These are phyloP conservation scores for Podabrus alpinus DNA, from an alignment of 2,888 invertebrate genomes.

Conservation along the genomic window DNA sequence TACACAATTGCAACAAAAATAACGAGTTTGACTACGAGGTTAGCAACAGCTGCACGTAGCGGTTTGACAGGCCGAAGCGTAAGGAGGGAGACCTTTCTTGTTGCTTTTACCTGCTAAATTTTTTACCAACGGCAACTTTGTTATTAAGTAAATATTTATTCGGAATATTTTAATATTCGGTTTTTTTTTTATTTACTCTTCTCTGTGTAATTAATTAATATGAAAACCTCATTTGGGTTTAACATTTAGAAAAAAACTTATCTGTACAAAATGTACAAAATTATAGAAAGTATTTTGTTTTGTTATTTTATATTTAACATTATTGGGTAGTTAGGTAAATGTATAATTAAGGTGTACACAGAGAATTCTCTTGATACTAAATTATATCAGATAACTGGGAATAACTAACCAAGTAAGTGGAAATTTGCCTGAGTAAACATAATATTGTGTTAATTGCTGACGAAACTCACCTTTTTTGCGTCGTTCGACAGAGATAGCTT, in stretches of 20 bases:
- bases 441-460: constrained; percentile 28
- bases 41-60: constrained; percentile 34
- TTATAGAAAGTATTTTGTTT: background rate
- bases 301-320: background rate
- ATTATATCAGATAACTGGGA: constrained; percentile 28
- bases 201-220: background rate
- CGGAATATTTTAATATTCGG: background rate
- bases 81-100: constrained; percentile 40
- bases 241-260: background rate
- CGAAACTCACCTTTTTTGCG: constrained; percentile 77
- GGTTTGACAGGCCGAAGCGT: constrained; percentile 37
- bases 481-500: constrained; percentile 81
- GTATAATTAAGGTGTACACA: constrained; percentile 27
- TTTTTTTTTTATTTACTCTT: background rate
- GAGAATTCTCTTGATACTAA: constrained; percentile 22
- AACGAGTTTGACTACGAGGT: constrained; percentile 19
- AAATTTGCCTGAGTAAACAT: constrained; percentile 27
- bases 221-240: background rate
- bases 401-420: constrained; percentile 27
- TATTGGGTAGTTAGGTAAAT: constrained; percentile 21
- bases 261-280: background rate
- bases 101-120: constrained; percentile 47
- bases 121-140: constrained; percentile 45
- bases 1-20: constrained; percentile 22
- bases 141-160: background rate